These are phyloP conservation scores for Hypolimnas misippus DNA, from an alignment of 2,888 invertebrate species.

Conservation along the genomic window DNA sequence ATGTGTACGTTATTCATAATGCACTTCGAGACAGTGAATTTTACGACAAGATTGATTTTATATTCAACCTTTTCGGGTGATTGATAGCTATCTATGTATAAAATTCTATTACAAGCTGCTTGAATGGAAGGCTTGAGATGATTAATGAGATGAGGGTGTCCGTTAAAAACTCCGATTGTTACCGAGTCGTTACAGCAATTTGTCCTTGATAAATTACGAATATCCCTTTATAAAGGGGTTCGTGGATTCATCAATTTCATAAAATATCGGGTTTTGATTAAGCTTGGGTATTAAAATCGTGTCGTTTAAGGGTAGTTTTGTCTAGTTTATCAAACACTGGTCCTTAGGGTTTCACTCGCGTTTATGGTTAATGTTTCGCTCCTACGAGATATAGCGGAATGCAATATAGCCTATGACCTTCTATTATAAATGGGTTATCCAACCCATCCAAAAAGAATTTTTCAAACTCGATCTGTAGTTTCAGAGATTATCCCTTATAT, in stretches of 20 bases:
- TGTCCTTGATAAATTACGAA: constrained; percentile 47
- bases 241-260: constrained; percentile 36
- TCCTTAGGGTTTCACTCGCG: no score
- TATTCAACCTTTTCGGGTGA: constrained; percentile 40
- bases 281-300: constrained; percentile 22
- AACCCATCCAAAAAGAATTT: no score
- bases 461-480: no score
- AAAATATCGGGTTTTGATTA: constrained; percentile 31
- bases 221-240: constrained; percentile 25
- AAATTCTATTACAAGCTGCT: constrained; percentile 47
- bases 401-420: no score
- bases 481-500: no score
- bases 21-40: constrained; percentile 18
- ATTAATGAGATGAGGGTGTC: constrained; percentile 46
- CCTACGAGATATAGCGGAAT: no score
- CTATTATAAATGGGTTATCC: no score
- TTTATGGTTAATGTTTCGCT: no score
- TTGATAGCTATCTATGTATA: constrained; percentile 47
- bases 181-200: constrained; percentile 43
- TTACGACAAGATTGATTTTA: constrained; percentile 34
- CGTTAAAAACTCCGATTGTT: constrained; percentile 46
- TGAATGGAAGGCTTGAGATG: constrained; percentile 45
- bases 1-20: neutral
- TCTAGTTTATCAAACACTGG: neutral
- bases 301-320: constrained; percentile 9